Evolutionary conservation across 2,113 vertebrate genomes (phyloP).

Genomic region (Alexandromys fortis): DNA sequence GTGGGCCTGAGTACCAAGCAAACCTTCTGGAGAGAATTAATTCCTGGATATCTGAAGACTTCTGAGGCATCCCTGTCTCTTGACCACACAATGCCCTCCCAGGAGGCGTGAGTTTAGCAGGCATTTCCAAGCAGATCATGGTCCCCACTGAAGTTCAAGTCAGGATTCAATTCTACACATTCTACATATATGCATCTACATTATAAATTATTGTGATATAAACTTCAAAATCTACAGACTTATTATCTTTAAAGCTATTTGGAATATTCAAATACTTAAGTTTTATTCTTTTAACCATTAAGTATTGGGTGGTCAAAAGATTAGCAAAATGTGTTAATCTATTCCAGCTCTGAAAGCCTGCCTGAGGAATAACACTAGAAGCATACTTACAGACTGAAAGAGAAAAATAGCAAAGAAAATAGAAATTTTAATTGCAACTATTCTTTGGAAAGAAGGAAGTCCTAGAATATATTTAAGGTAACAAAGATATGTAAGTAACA

Average conservation of each 20-base stretch:
- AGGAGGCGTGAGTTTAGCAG: background rate
- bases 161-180: background rate
- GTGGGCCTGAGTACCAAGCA: background rate
- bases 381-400: background rate
- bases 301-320: background rate
- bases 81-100: background rate
- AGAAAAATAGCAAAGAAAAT: slow-evolving; percentile 17
- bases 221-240: background rate
- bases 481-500: background rate
- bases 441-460: background rate
- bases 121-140: background rate
- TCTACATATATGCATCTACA: background rate
- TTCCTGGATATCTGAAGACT: background rate
- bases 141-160: background rate
- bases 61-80: background rate
- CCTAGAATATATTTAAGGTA: background rate
- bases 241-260: background rate
- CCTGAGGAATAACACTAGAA: background rate
- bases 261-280: background rate
- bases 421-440: slow-evolving; percentile 8
- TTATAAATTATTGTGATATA: background rate
- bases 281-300: slow-evolving; percentile 17
- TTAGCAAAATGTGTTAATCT: background rate
- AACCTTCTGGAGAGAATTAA: background rate
- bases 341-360: slow-evolving; percentile 2